A percentile compares a stretch with the other conserved stretches of the same genome.
phyloP scores from a whole-genome alignment of 37 sponge, comb jelly and placozoan genomes.

The Halichondria panicea region DNA sequence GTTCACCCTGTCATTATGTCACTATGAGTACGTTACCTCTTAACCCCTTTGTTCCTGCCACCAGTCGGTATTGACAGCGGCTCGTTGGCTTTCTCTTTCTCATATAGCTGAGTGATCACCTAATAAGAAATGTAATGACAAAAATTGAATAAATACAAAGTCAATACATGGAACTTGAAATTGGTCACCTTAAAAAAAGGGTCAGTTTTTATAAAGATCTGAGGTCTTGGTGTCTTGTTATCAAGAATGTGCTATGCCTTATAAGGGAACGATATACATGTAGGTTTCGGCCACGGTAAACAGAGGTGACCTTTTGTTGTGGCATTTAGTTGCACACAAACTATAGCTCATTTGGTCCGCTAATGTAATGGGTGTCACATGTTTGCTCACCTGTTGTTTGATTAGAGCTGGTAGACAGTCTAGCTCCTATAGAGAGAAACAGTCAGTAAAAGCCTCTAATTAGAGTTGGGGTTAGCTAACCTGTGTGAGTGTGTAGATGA shows the following conservation, averaged over 20 bases:
- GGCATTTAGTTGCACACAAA: background rate
- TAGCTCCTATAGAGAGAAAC: constrained; percentile 43
- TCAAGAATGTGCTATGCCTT: no score
- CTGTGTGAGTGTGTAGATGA: constrained; percentile 65
- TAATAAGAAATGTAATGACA: no score
- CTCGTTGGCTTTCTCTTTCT: constrained; percentile 55
- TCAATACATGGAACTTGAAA: no score
- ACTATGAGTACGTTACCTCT: constrained; percentile 28
- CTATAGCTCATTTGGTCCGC: background rate
- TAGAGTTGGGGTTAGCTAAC: constrained; percentile 19
- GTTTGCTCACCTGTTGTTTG: constrained; percentile 40
- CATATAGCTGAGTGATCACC: constrained; percentile 20
- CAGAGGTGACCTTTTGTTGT: no score
- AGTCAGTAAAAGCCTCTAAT: background rate
- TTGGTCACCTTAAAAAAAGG: no score
- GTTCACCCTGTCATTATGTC: no score
- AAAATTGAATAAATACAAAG: no score
- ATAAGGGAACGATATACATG: no score
- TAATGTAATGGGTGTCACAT: no score
- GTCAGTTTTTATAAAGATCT: no score
- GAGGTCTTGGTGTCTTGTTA: no score
- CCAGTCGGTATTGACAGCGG: constrained; percentile 61
- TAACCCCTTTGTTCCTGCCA: constrained; percentile 46
- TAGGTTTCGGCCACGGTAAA: no score
- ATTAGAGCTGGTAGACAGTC: constrained; percentile 54